A percentile compares a stretch with the other conserved stretches of the same genome.
Conservation (phyloP, 2,888 invertebrate genomes). For the Cosmia trapezina region DNA sequence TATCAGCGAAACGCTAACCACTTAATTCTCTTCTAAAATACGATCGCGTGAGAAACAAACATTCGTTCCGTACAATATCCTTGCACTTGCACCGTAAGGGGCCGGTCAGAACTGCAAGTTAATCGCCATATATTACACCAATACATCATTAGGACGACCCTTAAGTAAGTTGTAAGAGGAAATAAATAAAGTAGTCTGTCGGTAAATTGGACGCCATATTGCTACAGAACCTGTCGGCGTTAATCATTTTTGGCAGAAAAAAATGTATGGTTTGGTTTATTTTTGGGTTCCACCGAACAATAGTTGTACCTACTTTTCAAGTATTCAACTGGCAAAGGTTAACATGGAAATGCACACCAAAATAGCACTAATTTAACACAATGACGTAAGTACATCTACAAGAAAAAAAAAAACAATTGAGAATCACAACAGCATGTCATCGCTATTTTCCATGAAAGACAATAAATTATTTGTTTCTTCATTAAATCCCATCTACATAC, state of each 20-base stretch:
- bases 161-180: conserved; percentile 71
- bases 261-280: conserved; percentile 29
- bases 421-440: conserved; percentile 7
- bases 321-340: background rate
- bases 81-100: conserved; percentile 80
- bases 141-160: conserved; percentile 79
- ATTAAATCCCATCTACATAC: conserved; percentile 52
- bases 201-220: conserved; percentile 69
- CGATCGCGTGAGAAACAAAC: conserved; percentile 83
- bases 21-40: conserved; percentile 80
- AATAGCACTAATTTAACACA: conserved; percentile 7
- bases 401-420: conserved; percentile 10
- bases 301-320: background rate
- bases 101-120: conserved; percentile 84
- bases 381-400: conserved; percentile 8
- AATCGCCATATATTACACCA: conserved; percentile 80
- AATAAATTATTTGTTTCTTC: conserved; percentile 17
- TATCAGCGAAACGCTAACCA: conserved; percentile 66
- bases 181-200: conserved; percentile 72
- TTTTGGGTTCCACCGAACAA: background rate
- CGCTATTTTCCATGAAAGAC: conserved; percentile 17
- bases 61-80: conserved; percentile 73
- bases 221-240: conserved; percentile 60
- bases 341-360: background rate
- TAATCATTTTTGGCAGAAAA: conserved; percentile 70